These are phyloP conservation scores for Thunnus thynnus DNA, from an alignment of 2,113 vertebrate species.

Conservation along the genomic window DNA sequence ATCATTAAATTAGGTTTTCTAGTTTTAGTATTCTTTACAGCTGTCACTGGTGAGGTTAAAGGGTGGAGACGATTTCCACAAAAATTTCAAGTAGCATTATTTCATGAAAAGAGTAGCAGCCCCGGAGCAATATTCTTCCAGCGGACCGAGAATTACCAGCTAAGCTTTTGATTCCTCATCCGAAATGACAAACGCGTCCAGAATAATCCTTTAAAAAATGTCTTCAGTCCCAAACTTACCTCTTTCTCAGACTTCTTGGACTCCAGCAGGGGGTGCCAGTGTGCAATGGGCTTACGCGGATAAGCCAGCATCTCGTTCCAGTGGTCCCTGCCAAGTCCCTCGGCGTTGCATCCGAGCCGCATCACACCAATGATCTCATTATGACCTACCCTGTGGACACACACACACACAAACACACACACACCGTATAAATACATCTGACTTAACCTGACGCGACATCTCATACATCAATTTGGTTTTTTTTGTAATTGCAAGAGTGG, in stretches of 20 bases:
- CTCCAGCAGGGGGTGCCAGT: slow-evolving; percentile 97
- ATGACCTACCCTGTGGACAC: slow-evolving; percentile 91
- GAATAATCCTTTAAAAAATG: neutral
- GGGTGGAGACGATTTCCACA: no score
- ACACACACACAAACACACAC: neutral
- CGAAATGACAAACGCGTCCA: neutral
- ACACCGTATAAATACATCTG: slow-evolving; percentile 19
- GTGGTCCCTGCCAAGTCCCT: slow-evolving; percentile 96
- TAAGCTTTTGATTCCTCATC: neutral
- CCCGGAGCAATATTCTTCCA: no score
- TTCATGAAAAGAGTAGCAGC: no score
- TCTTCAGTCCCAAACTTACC: slow-evolving; percentile 76
- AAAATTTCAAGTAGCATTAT: no score
- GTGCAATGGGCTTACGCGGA: slow-evolving; percentile 96
- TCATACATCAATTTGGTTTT: slow-evolving; percentile 24
- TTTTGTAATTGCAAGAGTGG: slow-evolving; percentile 22
- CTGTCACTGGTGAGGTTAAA: no score
- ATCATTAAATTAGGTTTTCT: no score
- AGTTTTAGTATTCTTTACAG: no score
- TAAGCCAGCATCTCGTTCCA: slow-evolving; percentile 99
- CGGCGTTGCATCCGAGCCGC: slow-evolving; percentile 89
- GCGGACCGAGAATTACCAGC: no score
- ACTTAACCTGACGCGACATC: slow-evolving; percentile 49
- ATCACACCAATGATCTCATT: slow-evolving; percentile 98
- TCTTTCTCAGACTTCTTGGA: slow-evolving; percentile 98